Base-by-base conservation (phyloP, 2,113 vertebrate species). In the Ondatra zibethicus region DNA sequence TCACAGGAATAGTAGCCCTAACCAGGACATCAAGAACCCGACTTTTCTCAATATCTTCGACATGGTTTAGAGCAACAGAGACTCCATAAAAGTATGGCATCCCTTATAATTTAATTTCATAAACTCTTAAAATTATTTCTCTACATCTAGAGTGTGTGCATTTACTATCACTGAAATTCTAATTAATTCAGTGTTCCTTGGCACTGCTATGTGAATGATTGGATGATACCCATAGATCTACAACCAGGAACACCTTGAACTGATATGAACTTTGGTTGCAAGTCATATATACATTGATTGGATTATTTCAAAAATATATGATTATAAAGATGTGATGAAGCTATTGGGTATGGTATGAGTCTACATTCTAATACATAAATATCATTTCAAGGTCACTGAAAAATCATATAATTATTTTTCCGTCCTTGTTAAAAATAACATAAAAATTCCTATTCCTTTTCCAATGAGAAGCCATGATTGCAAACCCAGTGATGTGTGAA, bases 391-490 rank as follows among this genome's bases (percentile, higher is more conserved):
- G 31, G 31, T 19, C 42, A 76, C 47, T 78, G 68, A 84, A 92
- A 92, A 90, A 78, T 25, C 3, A 75, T 81, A 11, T 45, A 72
- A 88, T 92, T 93, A 77, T 39, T 87, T 88, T 92, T 86, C 17
- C 7, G 1, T 92, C 42, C 73, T 85, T 91, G 25, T 65, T 80
- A 77, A 90, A 95, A 89, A 81, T 58, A 73, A 61, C 39, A 72
- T 27, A 47, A n/a, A 91, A 55, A 52, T 23, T 45, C 31, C 13
- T 72, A 92, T 55, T 91, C 42, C 66, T 92, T 90, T 91, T 81
- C 76, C 39, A 88, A 6, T 72, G 52, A 95, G 61, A 90, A 76
- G 65, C 82, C 33, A 85, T 88, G 50, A 96, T 88, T 95, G 76
- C 72, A 94, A 80, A 89, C 33, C 7, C 70, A 75, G 66, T 88